Base-by-base conservation (phyloP, 2,797 vertebrate genomes). In the Anabas testudineus region DNA sequence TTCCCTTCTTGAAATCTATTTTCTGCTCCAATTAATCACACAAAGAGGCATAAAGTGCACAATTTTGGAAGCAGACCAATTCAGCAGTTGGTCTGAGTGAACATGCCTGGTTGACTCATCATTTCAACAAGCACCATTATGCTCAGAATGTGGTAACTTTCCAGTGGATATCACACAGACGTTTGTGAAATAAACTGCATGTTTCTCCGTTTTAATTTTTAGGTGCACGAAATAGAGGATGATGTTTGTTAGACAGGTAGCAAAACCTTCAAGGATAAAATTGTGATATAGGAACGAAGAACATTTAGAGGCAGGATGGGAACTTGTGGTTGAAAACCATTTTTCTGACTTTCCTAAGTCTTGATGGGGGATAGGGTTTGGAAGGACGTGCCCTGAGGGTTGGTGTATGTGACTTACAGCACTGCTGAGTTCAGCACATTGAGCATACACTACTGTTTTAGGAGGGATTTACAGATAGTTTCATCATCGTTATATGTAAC, bases 1-100 rank as follows among this genome's bases (percentile, higher is more conserved):
- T 51, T 60, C 30, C 47, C 26, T 42, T 66, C 68, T 15, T 53
- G 12, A 46, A 76, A 37, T 55, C 8, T 13, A 2, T 34, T 68
- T 48, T 18, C 62, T 13, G 12, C 24, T 68, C 32, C 19, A 56
- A 61, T 73, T 76, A 32, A 41, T 66, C 36, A 49, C 36, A 49
- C 30, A 46, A 26, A 41, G 3, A 59, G 28, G 5, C 32, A 55
- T 16, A 8, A 56, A 67, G 26, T 42, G 36, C 21, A 52, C 52
- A 6, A 10, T 28, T 60, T 61, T 67, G 46, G 49, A 61, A 43
- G 52, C 46, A 51, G 74, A 58, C 47, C 37, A 55, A 37, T 53
- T 37, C 15, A 56, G 2, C 41, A 62, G 41, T 57, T 67, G 48
- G 52, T 37, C 10, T 7, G 16, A 37, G 21, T 28, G 24, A 71